Base-by-base conservation (phyloP, 2,113 vertebrate species). In the Etia nguti region DNA sequence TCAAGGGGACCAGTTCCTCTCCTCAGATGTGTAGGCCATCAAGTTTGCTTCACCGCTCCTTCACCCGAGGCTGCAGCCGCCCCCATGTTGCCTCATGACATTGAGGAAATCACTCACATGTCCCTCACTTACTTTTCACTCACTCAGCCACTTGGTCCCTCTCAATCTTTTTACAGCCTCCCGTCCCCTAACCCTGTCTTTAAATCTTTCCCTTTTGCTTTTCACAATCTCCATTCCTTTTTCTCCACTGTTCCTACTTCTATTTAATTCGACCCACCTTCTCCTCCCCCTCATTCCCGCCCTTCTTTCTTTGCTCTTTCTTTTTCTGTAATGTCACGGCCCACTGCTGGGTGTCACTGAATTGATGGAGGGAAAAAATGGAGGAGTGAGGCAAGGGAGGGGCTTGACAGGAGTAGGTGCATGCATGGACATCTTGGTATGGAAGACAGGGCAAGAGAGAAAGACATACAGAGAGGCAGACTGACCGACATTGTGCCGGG, bases 321-420 rank as follows among this genome's bases (percentile, higher is more conserved):
- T 94, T 94, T 95, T 94, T 94, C 90, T 95, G 92, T 95, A 96
- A 95, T 96, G 95, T 96, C 95, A 95, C 88, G 92, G 93, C 95
- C 95, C 95, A 95, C 93, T 95, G 95, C 95, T 94, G 95, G 93
- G 86, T 94, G 96, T 96, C 95, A 95, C 94, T 79, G 90, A 94
- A 93, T 94, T 96, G 95, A 96, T 96, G 96, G 93, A 96, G 96
- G 92, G 94, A 91, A 95, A 88, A 96, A 95, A 93, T 90, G 91
- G 92, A 95, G 88, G 89, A 90, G 65, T 62, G 85, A 93, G 92
- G 90, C 38, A 80, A 90, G 92, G 94, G 93, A 94, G 90, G 90
- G 88, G 88, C 81, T 89, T 93, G 95, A 94, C 85, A 92, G 87
- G 79, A 85, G 80, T 22, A 86, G 91, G 87, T 57, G 80, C 24